phyloP scores from a whole-genome alignment of 2,113 vertebrate species.

The Limanda limanda region DNA sequence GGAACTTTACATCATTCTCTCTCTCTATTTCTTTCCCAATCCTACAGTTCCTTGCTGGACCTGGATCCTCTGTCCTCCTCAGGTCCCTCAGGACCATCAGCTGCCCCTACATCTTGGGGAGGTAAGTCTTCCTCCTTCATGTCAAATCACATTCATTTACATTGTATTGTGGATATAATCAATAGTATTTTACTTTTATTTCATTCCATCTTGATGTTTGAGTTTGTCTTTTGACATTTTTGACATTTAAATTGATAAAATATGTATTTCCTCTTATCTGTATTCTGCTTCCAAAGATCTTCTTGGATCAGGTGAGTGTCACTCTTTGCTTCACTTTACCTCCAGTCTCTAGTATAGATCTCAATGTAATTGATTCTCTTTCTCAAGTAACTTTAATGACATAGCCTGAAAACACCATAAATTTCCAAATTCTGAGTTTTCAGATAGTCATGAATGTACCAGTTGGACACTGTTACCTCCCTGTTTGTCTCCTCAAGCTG shows the following conservation, averaged over 20 bases:
- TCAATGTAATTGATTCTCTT: background rate
- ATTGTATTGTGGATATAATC: background rate
- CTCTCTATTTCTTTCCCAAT: conserved; percentile 35
- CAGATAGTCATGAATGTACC: conserved; percentile 12
- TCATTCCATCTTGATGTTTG: background rate
- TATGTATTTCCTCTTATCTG: background rate
- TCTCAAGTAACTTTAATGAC: conserved; percentile 1
- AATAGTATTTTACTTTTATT: background rate
- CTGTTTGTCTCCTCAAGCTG: conserved; percentile 69
- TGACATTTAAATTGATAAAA: background rate
- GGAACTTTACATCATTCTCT: no score
- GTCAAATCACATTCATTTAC: conserved; percentile 5
- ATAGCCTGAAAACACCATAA: conserved; percentile 12
- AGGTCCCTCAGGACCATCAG: conserved; percentile 78
- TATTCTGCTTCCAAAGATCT: conserved; percentile 71
- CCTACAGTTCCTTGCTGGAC: conserved; percentile 92
- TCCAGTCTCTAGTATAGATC: conserved; percentile 24
- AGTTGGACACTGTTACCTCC: conserved; percentile 54
- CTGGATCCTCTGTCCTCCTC: conserved; percentile 91
- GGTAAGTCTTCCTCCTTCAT: conserved; percentile 75
- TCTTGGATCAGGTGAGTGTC: conserved; percentile 81
- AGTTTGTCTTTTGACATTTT: background rate
- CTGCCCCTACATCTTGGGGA: conserved; percentile 91
- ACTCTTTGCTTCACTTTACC: background rate
- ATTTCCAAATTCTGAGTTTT: conserved; percentile 16